A percentile compares a stretch with the other conserved stretches of the same genome.
Evolutionary conservation across 2,797 vertebrate species (phyloP).

Genomic region (Pantherophis alleghaniensis): DNA sequence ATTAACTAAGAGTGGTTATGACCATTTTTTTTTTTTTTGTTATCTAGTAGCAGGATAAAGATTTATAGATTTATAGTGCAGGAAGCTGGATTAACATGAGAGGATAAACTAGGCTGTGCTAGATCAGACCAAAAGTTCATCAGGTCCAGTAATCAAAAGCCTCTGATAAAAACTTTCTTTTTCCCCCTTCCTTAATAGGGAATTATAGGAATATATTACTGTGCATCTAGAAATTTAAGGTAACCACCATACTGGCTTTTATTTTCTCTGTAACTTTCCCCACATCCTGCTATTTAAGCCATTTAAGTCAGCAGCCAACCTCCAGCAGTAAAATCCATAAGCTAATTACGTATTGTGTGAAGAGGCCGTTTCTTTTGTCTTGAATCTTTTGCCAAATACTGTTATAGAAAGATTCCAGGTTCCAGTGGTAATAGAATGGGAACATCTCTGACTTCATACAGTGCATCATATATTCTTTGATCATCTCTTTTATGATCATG

Average conservation of each 20-base stretch:
- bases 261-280: not conserved
- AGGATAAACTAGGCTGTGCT: not conserved
- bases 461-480: not conserved
- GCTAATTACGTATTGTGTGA: not conserved
- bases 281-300: not conserved
- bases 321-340: not conserved
- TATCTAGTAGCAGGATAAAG: not conserved
- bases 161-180: not conserved
- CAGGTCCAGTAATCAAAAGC: not conserved
- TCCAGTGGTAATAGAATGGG: not conserved
- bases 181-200: not conserved
- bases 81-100: not conserved
- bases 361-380: too few relatives aligned
- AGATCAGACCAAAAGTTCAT: not conserved
- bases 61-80: not conserved
- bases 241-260: not conserved
- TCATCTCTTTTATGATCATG: not conserved
- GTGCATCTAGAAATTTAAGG: not conserved
- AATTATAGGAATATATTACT: not conserved
- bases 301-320: not conserved
- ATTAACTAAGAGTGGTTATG: not conserved
- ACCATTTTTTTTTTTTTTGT: not conserved
- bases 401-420: not conserved
- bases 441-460: not conserved
- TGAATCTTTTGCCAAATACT: not conserved